Percentiles rank a stretch among this genome's conserved stretches.
Conservation (phyloP, 2,888 invertebrate genomes). For the Odontocerum albicorne region DNA sequence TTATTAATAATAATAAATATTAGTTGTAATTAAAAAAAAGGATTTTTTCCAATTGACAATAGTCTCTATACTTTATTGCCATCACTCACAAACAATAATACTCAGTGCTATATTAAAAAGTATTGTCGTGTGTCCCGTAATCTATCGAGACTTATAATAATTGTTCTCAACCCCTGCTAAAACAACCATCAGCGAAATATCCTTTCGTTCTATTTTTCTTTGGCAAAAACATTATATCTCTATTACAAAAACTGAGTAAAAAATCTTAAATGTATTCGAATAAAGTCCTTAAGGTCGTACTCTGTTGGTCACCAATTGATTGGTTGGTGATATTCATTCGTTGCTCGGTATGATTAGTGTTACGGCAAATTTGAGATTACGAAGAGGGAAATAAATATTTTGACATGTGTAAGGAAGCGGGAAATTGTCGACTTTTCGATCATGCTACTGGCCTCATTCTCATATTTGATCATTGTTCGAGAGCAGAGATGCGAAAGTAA, state of each 20-base stretch:
- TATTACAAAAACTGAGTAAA: too few species aligned
- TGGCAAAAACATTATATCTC: too few species aligned
- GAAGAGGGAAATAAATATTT: conserved; percentile 30
- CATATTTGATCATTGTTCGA: too few species aligned
- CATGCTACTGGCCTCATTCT: too few species aligned
- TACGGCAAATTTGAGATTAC: conserved; percentile 4
- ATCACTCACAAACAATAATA: conserved; percentile 29
- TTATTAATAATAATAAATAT: too few species aligned
- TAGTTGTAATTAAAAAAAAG: too few species aligned
- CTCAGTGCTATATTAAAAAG: conserved; percentile 32
- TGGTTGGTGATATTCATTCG: background rate
- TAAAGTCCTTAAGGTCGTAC: too few species aligned
- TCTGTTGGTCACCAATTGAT: too few species aligned
- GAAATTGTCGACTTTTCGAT: conserved; percentile 21
- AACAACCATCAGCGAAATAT: too few species aligned
- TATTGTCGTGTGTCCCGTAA: conserved; percentile 33
- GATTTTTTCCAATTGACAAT: conserved; percentile 6
- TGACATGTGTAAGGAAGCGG: conserved; percentile 30
- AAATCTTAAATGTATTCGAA: too few species aligned
- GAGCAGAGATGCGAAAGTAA: too few species aligned
- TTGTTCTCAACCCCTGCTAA: background rate
- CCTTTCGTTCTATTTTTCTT: too few species aligned
- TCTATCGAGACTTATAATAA: conserved; percentile 23
- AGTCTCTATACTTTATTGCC: conserved; percentile 12
- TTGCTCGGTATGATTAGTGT: background rate